Evolutionary conservation across 2,888 invertebrate genomes (phyloP).

Genomic region (Pedicia rivosa): DNA sequence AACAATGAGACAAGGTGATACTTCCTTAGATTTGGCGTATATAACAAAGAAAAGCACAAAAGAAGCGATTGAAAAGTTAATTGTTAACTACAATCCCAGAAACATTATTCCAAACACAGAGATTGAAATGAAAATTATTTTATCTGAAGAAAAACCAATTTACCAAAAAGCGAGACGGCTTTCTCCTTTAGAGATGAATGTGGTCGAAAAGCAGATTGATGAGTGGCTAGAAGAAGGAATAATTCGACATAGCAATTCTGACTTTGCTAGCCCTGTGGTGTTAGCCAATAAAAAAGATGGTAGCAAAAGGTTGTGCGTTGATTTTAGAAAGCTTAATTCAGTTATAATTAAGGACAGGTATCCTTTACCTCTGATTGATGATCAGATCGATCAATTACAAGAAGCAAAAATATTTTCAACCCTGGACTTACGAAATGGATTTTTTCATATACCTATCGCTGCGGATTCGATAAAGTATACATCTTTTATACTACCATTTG

Average conservation of each 20-base stretch:
- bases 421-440: constrained; percentile 19
- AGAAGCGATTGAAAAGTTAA: background rate
- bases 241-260: constrained; percentile 11
- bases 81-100: background rate
- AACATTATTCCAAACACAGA: background rate
- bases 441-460: constrained; percentile 21
- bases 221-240: constrained; percentile 10
- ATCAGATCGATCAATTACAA: constrained; percentile 17
- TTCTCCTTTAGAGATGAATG: constrained; percentile 12
- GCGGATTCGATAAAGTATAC: constrained; percentile 16
- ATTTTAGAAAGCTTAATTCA: constrained; percentile 18
- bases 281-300: constrained; percentile 16
- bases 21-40: background rate
- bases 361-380: constrained; percentile 18
- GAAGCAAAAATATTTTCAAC: constrained; percentile 17
- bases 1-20: background rate
- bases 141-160: constrained; percentile 18
- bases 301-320: constrained; percentile 14
- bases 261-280: constrained; percentile 17
- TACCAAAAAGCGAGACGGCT: constrained; percentile 16
- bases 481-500: constrained; percentile 19
- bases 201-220: constrained; percentile 16
- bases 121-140: constrained; percentile 15
- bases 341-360: constrained; percentile 18
- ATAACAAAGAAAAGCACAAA: background rate